Evolutionary conservation across 2,888 invertebrate genomes (phyloP).

Genomic region (Drosophila prostipennis): DNA sequence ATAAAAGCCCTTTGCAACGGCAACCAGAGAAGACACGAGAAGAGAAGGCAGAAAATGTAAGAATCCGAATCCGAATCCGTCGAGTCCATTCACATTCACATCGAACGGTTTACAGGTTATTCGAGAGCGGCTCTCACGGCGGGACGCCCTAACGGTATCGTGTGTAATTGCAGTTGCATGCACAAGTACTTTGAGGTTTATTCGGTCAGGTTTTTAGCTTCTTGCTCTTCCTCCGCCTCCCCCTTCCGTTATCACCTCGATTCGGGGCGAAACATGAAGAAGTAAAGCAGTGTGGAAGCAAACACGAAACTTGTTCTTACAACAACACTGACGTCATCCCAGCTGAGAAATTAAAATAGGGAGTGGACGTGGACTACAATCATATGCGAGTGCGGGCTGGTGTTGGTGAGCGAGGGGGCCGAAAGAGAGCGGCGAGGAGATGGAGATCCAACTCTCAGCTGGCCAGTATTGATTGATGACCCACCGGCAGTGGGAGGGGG

Average conservation of each 20-base stretch:
- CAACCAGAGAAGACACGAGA: conserved; percentile 23
- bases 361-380: conserved; percentile 77
- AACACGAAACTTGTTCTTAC: conserved; percentile 68
- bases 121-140: conserved; percentile 41
- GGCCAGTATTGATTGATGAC: conserved; percentile 69
- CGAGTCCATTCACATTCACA: conserved; percentile 19
- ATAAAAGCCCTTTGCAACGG: conserved; percentile 35
- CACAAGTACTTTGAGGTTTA: conserved; percentile 56
- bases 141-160: conserved; percentile 69
- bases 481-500: neutral
- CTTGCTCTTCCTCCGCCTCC: neutral
- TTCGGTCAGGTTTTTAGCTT: conserved; percentile 55
- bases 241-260: conserved; percentile 22
- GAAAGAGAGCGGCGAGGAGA: conserved; percentile 10
- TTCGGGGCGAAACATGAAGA: conserved; percentile 25
- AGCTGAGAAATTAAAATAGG: conserved; percentile 80
- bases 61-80: conserved; percentile 8
- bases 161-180: conserved; percentile 73
- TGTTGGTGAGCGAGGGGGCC: conserved; percentile 23
- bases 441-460: conserved; percentile 54
- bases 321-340: conserved; percentile 77
- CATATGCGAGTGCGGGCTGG: conserved; percentile 53
- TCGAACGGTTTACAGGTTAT: conserved; percentile 60
- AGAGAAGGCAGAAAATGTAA: conserved; percentile 9
- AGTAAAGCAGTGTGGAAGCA: conserved; percentile 7